A percentile compares a stretch with the other conserved stretches of the same genome.
phyloP scores from a whole-genome alignment of 2,113 vertebrate species.

The Grus americana region DNA sequence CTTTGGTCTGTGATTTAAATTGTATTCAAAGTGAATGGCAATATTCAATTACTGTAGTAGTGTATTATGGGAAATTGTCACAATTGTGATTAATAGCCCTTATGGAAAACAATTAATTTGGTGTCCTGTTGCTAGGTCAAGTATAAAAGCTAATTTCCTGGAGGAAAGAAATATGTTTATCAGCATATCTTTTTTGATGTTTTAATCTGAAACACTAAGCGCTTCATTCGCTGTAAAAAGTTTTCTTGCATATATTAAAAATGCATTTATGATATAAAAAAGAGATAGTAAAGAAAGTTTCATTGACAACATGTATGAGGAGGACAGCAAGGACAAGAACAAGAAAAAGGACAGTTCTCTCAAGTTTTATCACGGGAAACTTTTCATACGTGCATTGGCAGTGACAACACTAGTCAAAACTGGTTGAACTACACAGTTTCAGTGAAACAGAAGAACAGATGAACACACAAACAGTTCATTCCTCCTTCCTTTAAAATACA shows the following conservation, averaged over 20 bases:
- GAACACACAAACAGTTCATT: neutral
- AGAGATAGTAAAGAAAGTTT: neutral
- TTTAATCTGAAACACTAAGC: slow-evolving; percentile 39
- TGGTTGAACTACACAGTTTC: neutral
- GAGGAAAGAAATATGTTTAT: slow-evolving; percentile 64
- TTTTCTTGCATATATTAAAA: slow-evolving; percentile 9
- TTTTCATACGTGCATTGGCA: neutral
- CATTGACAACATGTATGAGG: neutral
- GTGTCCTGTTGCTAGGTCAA: slow-evolving; percentile 75
- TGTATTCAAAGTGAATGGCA: slow-evolving; percentile 55
- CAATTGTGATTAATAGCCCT: slow-evolving; percentile 71
- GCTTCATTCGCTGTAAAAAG: neutral
- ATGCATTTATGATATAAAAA: neutral
- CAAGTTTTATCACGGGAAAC: neutral
- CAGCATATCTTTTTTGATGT: slow-evolving; percentile 41
- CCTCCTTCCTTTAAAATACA: neutral
- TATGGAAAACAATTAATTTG: slow-evolving; percentile 76
- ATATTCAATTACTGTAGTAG: slow-evolving; percentile 66
- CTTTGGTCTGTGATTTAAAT: slow-evolving; percentile 65
- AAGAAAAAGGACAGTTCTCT: neutral
- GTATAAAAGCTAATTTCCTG: slow-evolving; percentile 70
- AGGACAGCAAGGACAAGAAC: neutral
- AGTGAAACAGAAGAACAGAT: neutral
- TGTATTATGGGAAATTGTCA: slow-evolving; percentile 69
- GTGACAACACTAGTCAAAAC: neutral